Evolutionary conservation across 2,888 invertebrate genomes (phyloP), one percentile per base, ranked within the genome.

Genomic region (Lutraria lutraria): DNA sequence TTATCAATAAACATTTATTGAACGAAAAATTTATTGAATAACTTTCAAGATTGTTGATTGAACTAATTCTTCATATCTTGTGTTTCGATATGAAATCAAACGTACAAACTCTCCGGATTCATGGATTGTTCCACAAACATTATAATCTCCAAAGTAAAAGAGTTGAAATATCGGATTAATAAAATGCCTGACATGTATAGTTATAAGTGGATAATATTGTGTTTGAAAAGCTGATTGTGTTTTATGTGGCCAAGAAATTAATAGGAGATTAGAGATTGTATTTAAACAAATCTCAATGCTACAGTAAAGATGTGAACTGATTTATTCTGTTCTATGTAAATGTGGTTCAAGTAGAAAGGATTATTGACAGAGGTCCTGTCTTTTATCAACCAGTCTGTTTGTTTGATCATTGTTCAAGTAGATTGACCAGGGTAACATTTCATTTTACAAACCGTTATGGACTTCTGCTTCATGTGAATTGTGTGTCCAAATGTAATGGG

Each of bases 21-120:
- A 85, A 85, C 80, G 53, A 76, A n/a, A 85, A 76, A 60, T 85
- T 80, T 43, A 85, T 85, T 85, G 79, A 85, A 85, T 85, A 85
- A 85, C 79, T 85, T 85, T 85, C 85, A 85, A 85, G 80, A 79
- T 60, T 79, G 34, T 34, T 80, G 85, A 82, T 80, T 52, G 56
- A 31, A 56, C 80, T 84, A 63, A 80, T 80, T 76, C 85, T 25
- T 16, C 52, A 19, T 76, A 31, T 34, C 34, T 56, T 79, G 34
- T 79, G 56, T 60, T 80, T 84, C 29, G 84, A 76, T 31, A 53
- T 60, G 25, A 84, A 79, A 85, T 56, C 54, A 85, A 79, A 85
- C 25, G 60, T 34, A 76, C 10, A 76, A 84, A 53, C 34, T 85
- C 31, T 80, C 79, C 56, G 80, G 85, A 31, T 85, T 25, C 31